Conservation (phyloP, 2,113 vertebrate genomes). For the Syngnathoides biaculeatus region DNA sequence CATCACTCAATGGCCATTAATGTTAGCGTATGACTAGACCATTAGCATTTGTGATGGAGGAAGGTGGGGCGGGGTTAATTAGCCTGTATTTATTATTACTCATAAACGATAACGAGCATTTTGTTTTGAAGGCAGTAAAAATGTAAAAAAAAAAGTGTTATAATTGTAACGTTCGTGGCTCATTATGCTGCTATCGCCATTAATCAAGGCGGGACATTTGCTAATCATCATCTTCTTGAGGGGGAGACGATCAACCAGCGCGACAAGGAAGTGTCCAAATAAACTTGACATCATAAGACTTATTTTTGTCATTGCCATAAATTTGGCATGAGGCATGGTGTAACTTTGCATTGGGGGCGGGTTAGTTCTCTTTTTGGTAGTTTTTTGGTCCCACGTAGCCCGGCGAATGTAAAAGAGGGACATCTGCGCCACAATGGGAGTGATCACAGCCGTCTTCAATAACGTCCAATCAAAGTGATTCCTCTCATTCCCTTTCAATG, state of each 20-base stretch:
- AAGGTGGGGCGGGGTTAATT: slow-evolving; percentile 53
- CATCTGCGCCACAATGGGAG: too few species aligned
- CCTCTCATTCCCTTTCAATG: background rate
- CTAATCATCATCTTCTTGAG: slow-evolving; percentile 21
- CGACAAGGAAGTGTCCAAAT: too few species aligned
- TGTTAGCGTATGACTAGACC: slow-evolving; percentile 50
- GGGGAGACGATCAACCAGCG: slow-evolving; percentile 21
- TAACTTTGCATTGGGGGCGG: too few species aligned
- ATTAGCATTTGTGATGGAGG: slow-evolving; percentile 65
- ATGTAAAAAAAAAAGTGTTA: slow-evolving; percentile 70
- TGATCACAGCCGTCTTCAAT: too few species aligned
- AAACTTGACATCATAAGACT: too few species aligned
- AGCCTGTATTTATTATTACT: slow-evolving; percentile 74
- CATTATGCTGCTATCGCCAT: slow-evolving; percentile 67
- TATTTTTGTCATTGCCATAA: too few species aligned
- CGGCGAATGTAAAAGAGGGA: too few species aligned
- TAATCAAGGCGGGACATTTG: slow-evolving; percentile 49
- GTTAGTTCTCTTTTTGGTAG: too few species aligned
- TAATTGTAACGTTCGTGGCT: slow-evolving; percentile 69
- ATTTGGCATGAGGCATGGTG: too few species aligned
- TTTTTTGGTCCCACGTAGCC: too few species aligned
- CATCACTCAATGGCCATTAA: background rate
- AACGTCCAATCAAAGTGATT: background rate
- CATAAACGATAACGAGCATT: slow-evolving; percentile 74
- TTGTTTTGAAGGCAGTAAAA: slow-evolving; percentile 77